Conservation (phyloP, 2,113 vertebrate species). For the Xenus cinereus region DNA sequence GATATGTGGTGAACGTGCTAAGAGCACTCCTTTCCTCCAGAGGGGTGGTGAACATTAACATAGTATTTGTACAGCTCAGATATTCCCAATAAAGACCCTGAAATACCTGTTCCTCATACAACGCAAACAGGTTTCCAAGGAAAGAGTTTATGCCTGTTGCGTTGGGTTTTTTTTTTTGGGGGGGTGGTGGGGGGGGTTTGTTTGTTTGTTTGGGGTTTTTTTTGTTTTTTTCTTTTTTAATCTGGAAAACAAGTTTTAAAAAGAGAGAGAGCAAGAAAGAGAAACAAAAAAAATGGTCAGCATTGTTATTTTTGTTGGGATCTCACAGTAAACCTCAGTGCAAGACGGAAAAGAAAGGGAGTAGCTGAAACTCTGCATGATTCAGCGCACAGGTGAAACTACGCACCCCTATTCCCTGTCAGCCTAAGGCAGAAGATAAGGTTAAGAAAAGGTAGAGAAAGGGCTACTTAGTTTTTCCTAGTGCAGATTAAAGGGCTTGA, state of each 20-base stretch:
- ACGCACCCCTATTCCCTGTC: not conserved
- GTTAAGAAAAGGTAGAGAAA: not conserved
- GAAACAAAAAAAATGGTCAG: not conserved
- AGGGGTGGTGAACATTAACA: not conserved
- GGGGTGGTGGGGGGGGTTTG: too few relatives aligned
- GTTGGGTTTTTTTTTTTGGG: too few relatives aligned
- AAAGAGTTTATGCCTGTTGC: not conserved
- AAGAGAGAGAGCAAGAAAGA: not conserved
- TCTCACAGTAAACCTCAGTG: not conserved
- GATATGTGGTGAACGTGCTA: not conserved
- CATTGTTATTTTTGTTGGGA: not conserved
- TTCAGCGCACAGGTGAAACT: not conserved
- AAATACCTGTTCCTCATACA: slow-evolving; percentile 35
- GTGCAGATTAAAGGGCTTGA: not conserved
- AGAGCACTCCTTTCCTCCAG: not conserved
- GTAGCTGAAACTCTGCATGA: not conserved
- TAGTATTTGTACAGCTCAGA: not conserved
- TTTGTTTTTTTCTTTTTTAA: not conserved
- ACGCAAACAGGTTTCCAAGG: slow-evolving; percentile 12
- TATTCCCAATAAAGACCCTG: not conserved
- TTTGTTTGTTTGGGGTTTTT: too few relatives aligned
- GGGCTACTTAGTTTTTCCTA: not conserved
- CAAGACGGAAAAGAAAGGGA: not conserved
- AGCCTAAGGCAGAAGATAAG: not conserved
- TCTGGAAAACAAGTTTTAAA: not conserved